Base-by-base conservation (phyloP, 2,888 invertebrate species). In the Drymonia ruficornis region DNA sequence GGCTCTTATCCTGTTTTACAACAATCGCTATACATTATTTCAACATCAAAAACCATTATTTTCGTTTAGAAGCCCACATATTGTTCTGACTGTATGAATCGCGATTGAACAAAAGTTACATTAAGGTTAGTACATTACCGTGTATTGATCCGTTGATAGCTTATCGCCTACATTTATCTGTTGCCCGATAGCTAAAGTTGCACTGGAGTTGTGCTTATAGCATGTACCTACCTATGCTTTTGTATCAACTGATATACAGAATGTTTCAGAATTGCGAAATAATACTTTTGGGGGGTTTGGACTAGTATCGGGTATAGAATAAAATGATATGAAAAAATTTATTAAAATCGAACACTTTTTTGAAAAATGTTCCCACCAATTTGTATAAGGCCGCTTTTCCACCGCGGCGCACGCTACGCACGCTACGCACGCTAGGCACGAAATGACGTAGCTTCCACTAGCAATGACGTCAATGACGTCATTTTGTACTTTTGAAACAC, bases 111-210 rank as follows among this genome's bases (percentile, higher is more conserved):
- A 74, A 81, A 80, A 80, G 81, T 80, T 77, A 79, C 78, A 78
- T 78, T 77, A 79, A 66, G 71, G 76, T 83, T 76, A 2, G 31
- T 77, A 79, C 78, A 78, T 78, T 77, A 79, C 67, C 70, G 77
- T 83, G 76, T 91, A 91, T 91, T 86, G 90, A 91, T 90, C 88
- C 77, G 67, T 65, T 72, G 89, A 90, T 91, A 87, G 71, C 75
- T 81, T 90, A 90, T 91, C 91, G 78, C 70, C 53, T 70, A 73
- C 79, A 79, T 85, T 85, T 89, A 88, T 88, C 91, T 81, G 63
- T 63, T 62, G 57, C 65, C 58, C 56, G 64, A 70, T 65, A 72
- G 63, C 67, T 63, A 61, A 63, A 56, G 56, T 55, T 69, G 59
- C 64, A 56, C 58, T 61, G 50, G 53, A 73, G 44, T n/a, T 50